Evolutionary conservation across 1,140 invertebrate species (phyloP).

Genomic region (Atta texana): DNA sequence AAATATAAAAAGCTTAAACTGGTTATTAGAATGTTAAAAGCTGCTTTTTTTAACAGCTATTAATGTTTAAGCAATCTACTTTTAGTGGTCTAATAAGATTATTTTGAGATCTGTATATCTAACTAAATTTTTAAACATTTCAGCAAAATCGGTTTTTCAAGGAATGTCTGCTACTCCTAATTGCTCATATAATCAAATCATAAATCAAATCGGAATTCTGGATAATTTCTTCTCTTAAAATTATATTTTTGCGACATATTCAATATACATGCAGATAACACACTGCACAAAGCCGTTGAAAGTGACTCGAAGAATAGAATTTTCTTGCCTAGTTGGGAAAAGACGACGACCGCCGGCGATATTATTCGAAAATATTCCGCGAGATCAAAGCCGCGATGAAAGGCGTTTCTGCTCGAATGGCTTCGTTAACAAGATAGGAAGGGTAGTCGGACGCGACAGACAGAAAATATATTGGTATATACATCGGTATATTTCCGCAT

Average conservation of each 20-base stretch:
- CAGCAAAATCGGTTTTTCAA: background rate
- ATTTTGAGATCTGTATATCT: too few species aligned
- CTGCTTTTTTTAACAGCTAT: too few species aligned
- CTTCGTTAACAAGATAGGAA: conserved; percentile 69
- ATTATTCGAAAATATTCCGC: conserved; percentile 73
- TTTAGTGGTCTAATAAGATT: too few species aligned
- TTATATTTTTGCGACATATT: conserved; percentile 21
- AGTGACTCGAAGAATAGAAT: conserved; percentile 66
- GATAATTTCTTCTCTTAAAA: conserved; percentile 21
- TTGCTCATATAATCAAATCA: background rate
- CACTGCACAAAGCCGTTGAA: conserved; percentile 45
- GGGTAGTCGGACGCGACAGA: conserved; percentile 36
- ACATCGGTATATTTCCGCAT: conserved; percentile 53
- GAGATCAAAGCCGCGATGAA: conserved; percentile 74
- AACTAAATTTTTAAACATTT: too few species aligned
- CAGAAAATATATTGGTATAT: conserved; percentile 58
- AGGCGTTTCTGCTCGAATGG: conserved; percentile 70
- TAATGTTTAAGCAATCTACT: too few species aligned
- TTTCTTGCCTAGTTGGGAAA: conserved; percentile 51
- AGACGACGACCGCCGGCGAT: conserved; percentile 63
- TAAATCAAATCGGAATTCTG: background rate
- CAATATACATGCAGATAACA: background rate
- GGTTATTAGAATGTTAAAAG: too few species aligned
- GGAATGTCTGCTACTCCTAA: background rate
- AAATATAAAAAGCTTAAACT: too few species aligned